Base-by-base conservation (phyloP, 2,888 invertebrate species). In the Amphimallon solstitiale region DNA sequence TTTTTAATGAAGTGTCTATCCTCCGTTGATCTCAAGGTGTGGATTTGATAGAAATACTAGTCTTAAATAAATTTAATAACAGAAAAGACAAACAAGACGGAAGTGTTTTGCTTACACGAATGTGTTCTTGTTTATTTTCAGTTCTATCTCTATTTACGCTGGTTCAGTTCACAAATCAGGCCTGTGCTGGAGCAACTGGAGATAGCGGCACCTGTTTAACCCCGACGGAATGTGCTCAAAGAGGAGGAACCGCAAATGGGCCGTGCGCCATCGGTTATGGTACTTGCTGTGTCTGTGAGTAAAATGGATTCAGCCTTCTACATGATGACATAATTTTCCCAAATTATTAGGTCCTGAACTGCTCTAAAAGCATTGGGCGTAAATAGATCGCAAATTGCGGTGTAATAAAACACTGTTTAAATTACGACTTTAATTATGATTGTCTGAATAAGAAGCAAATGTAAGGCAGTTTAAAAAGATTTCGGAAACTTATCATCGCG, bases 201-300 rank as follows among this genome's bases (percentile, higher is more conserved):
- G 93, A 94, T 78, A 90, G 90, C 74, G 95, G 95, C 10, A 93
- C 91, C 7, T 95, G 95, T 76, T 85, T 93, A 77, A 87, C 92
- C 0, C 84, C 88, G 69, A 78, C 78, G 78, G 93, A 95, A 79
- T 95, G 95, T 76, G 78, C 86, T 0, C 83, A 87, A 29, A 84
- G 90, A 40, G 91, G 91, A 0, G 94, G 94, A 1, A 86, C 89
- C 0, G 86, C 90, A 1, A 91, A 89, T 69, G 94, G 94, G 1
- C 86, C 90, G 64, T 95, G 94, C 77, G 94, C 94, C 0, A 90
- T 88, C 66, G 91, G 91, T 9, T 92, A 88, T 73, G 92, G 92
- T 1, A 86, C 89, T 3, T 92, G 92, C 77, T 92, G 92, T 77
- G 85, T 91, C 37, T 90, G 92, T 92, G 82, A 87, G 89, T 86